These are phyloP conservation scores for Trichacis sp. DNA, from an alignment of 2,888 invertebrate species.

Conservation along the genomic window DNA sequence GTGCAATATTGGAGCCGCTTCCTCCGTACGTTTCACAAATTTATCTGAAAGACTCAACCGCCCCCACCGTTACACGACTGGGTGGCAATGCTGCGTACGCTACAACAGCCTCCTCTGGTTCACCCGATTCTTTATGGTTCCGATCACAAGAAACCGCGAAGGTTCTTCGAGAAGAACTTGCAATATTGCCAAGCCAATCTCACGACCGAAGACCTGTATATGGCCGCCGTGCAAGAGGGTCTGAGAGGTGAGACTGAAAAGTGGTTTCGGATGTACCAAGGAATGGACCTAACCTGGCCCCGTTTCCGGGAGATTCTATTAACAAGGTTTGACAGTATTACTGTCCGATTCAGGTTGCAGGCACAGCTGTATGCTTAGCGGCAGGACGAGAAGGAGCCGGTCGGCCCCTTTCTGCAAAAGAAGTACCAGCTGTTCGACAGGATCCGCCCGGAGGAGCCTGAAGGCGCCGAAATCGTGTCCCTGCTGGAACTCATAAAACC, in stretches of 20 bases:
- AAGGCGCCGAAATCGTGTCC: constrained; percentile 25
- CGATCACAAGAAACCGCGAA: not conserved
- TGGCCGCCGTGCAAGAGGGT: not conserved
- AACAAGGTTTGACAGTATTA: not conserved
- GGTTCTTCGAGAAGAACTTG: not conserved
- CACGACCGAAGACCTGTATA: not conserved
- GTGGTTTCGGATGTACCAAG: constrained; percentile 15
- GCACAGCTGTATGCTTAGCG: constrained; percentile 9
- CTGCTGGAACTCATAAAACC: constrained; percentile 10
- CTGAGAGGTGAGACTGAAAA: not conserved
- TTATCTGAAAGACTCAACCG: no score
- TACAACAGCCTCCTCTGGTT: no score
- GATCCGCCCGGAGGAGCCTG: constrained; percentile 25
- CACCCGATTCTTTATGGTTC: not conserved
- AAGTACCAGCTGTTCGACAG: constrained; percentile 20
- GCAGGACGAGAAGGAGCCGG: constrained; percentile 12
- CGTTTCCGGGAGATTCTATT: no score
- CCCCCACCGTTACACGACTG: no score
- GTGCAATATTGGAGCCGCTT: no score
- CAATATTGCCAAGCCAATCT: not conserved
- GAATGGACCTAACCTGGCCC: no score
- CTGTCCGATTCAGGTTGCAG: constrained; percentile 5
- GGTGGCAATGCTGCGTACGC: no score
- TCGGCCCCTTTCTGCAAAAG: constrained; percentile 10
- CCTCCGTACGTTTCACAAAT: no score